Base-by-base conservation (phyloP, 2,888 invertebrate genomes). In the Fabriciana adippe region DNA sequence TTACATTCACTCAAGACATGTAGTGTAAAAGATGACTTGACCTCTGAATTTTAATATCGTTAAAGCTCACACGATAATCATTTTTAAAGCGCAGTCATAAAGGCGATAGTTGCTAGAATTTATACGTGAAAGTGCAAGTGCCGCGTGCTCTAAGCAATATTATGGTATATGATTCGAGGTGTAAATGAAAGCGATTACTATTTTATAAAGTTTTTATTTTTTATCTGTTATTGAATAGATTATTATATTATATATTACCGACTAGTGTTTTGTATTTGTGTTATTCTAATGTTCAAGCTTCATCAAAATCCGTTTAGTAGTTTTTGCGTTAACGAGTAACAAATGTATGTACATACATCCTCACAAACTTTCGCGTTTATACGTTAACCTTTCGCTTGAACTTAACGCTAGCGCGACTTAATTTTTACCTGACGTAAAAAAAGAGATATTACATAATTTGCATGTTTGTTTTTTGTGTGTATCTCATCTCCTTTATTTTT, bases 91-190 rank as follows among this genome's bases (percentile, higher is more conserved):
- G 35, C 14, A 31, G 61, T 8, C n/a, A 51, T 61, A 61, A 61
- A 51, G 50, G 50, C 31, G 31, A 61, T 61, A 61, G 18, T 41
- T 61, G 41, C 59, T 13, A 6, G 16, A 35, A 3, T n/a, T 48
- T 31, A 31, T 51, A 13, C 31, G 51, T 51, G 61, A 51, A 31
- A 61, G 51, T 61, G 61, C 51, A 61, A 61, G 61, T 61, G 61
- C 48, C 51, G 50, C 48, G 51, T 61, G 61, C 48, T 51, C 31
- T 61, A 61, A 51, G 35, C 35, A 51, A 51, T 26, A 48, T 13
- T 51, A 41, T 41, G 35, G 61, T 41, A 26, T 35, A 51, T 18
- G 31, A 48, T 61, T 61, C 35, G 61, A 61, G 51, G n/a, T 51
- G 15, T 61, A 50, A 51, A 31, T 51, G 61, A 61, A 61, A 61